phyloP scores from a whole-genome alignment of 2,888 invertebrate species.

The Cybosia mesomella region DNA sequence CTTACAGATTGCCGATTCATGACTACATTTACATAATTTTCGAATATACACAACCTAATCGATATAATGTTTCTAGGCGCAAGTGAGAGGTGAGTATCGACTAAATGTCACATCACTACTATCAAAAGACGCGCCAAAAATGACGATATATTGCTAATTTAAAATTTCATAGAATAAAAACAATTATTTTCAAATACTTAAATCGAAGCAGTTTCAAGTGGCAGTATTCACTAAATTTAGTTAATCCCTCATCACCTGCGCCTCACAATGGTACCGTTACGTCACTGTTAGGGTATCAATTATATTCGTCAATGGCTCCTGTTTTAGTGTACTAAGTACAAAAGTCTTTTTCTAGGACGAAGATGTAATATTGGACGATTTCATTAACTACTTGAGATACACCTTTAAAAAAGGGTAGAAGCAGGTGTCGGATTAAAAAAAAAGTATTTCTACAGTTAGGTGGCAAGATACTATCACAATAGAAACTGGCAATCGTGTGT shows the following conservation, averaged over 20 bases:
- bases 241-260: conserved; percentile 62
- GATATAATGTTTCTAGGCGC: conserved; percentile 65
- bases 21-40: conserved; percentile 69
- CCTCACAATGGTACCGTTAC: conserved; percentile 40
- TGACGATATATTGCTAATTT: conserved; percentile 41
- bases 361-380: conserved; percentile 85
- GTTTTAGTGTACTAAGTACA: conserved; percentile 79
- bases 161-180: conserved; percentile 44
- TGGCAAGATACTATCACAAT: conserved; percentile 86
- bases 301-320: conserved; percentile 67
- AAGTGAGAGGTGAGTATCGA: conserved; percentile 61
- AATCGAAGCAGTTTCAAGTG: conserved; percentile 45
- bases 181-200: conserved; percentile 34
- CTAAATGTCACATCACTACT: conserved; percentile 33
- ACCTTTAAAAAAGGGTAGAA: conserved; percentile 63
- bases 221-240: conserved; percentile 42
- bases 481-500: conserved; percentile 68
- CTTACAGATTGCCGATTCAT: conserved; percentile 71
- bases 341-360: conserved; percentile 85
- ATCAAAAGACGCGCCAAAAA: conserved; percentile 45
- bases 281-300: conserved; percentile 57
- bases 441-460: conserved; percentile 57
- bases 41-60: conserved; percentile 76
- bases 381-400: conserved; percentile 68
- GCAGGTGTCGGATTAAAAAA: conserved; percentile 67